phyloP scores from a whole-genome alignment of 2,113 vertebrate genomes.

The Alligator mississippiensis region DNA sequence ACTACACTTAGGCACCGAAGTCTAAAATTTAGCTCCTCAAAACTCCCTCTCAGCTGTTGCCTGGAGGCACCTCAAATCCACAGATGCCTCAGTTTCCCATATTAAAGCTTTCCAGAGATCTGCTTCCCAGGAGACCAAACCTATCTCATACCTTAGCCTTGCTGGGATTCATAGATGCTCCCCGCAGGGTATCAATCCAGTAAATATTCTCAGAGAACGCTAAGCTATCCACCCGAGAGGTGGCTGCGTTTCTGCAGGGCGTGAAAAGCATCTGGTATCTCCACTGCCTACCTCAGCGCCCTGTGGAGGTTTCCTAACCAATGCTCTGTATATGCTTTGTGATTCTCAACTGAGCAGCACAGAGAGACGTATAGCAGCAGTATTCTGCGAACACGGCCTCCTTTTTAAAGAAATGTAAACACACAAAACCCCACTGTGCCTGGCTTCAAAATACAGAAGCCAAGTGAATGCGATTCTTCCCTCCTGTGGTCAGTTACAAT shows the following conservation, averaged over 20 bases:
- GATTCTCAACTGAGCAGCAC: background rate
- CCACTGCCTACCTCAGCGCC: background rate
- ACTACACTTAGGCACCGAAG: background rate
- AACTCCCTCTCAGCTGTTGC: no score
- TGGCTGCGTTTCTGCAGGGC: background rate
- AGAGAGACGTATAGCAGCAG: background rate
- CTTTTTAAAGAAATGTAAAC: background rate
- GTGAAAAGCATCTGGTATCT: background rate
- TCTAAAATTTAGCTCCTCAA: no score
- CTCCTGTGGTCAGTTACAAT: background rate
- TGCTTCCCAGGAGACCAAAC: background rate
- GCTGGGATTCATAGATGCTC: background rate
- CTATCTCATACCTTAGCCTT: no score
- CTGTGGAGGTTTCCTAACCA: background rate
- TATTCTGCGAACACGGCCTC: accelerated
- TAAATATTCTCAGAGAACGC: no score
- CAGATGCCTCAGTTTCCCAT: background rate
- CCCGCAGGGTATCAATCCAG: no score
- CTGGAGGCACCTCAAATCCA: no score
- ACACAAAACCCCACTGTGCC: background rate
- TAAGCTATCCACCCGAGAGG: background rate
- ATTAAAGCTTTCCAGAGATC: background rate
- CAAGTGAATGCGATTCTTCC: background rate
- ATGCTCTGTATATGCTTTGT: background rate
- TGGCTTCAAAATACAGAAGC: accelerated